A percentile compares a stretch with the other conserved stretches of the same genome.
phyloP scores from a whole-genome alignment of 1,140 invertebrate species.

The Aphidius ervi region DNA sequence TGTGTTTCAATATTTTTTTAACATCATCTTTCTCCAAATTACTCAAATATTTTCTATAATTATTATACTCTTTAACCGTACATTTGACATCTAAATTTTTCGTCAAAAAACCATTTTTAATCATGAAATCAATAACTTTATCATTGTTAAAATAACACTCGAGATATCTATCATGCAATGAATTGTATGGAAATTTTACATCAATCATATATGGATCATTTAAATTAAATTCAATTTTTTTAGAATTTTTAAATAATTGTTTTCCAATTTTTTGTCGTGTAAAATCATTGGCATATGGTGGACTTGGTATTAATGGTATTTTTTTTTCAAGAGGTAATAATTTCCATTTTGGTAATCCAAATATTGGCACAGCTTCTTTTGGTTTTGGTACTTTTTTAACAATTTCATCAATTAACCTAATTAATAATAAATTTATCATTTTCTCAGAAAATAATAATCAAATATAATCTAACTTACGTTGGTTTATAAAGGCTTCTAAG shows the following conservation, averaged over 20 bases:
- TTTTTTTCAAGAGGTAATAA: slow-evolving; percentile 41
- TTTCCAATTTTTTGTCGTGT: slow-evolving; percentile 41
- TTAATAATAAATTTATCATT: slow-evolving; percentile 13
- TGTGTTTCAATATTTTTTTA: slow-evolving; percentile 18
- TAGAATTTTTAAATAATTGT: slow-evolving; percentile 25
- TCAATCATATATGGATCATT: slow-evolving; percentile 42
- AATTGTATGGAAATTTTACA: slow-evolving; percentile 36
- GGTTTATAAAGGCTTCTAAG: slow-evolving; percentile 30
- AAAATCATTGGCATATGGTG: slow-evolving; percentile 36
- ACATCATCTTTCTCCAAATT: slow-evolving; percentile 36
- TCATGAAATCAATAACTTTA: slow-evolving; percentile 29
- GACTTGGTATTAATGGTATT: slow-evolving; percentile 39
- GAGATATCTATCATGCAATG: slow-evolving; percentile 46
- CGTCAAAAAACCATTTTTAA: slow-evolving; percentile 40
- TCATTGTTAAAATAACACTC: slow-evolving; percentile 33
- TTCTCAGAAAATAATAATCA: not conserved
- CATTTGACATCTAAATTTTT: slow-evolving; percentile 41
- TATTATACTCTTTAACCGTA: slow-evolving; percentile 42
- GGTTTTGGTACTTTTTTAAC: slow-evolving; percentile 36
- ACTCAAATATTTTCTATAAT: slow-evolving; percentile 42
- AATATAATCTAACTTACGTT: slow-evolving; percentile 31
- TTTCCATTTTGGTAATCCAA: slow-evolving; percentile 46
- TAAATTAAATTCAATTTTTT: slow-evolving; percentile 34
- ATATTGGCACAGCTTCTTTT: slow-evolving; percentile 34
- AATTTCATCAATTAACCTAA: slow-evolving; percentile 32